Base-by-base conservation (phyloP, 2,888 invertebrate genomes). In the Diadegma fenestrale region DNA sequence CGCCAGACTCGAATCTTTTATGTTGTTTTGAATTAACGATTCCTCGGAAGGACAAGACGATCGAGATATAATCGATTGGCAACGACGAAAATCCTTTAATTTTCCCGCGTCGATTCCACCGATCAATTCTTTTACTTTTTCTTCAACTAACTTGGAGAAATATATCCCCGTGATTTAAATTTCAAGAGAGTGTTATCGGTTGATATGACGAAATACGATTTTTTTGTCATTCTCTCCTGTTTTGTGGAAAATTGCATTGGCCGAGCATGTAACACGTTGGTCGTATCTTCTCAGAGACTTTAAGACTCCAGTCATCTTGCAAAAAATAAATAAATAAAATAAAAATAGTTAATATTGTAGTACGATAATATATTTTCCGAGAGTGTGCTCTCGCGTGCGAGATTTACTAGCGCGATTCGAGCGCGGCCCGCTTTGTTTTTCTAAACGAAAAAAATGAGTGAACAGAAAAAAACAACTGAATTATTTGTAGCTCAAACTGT, bases 291-390 rank as follows among this genome's bases (percentile, higher is more conserved):
- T 79, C 80, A 72, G 76, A 54, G 76, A 80, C 66, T 61, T 77
- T 33, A 73, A 84, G 77, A 54, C 58, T 80, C 22, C 26, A 51
- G 33, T 66, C 66, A 77, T 43, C 14, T 19, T 73, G 54, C 22
- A 37, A 54, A 22, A 51, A 33, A 33, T 7, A 10, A 51, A 73
- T 63, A 66, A 19, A 19, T 41, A 54, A 76, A 66, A 66, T 19
- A 33, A 26, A 80, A 77, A 79, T 81, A 75, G 84, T 85, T 80
- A 51, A 84, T 85, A 85, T 80, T 76, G 66, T 81, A 85, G 80
- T 81, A 80, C 82, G 63, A 86, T 85, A 78, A 85, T 85, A 85
- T 85, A 83, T 87, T 87, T 85, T 87, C 80, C 87, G 79, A 85
- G 71, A 85, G 85, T 85, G 83, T 85, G 76, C 73, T 76, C 43